These are phyloP conservation scores for Apoda limacodes DNA, from an alignment of 2,888 invertebrate species.

Conservation along the genomic window DNA sequence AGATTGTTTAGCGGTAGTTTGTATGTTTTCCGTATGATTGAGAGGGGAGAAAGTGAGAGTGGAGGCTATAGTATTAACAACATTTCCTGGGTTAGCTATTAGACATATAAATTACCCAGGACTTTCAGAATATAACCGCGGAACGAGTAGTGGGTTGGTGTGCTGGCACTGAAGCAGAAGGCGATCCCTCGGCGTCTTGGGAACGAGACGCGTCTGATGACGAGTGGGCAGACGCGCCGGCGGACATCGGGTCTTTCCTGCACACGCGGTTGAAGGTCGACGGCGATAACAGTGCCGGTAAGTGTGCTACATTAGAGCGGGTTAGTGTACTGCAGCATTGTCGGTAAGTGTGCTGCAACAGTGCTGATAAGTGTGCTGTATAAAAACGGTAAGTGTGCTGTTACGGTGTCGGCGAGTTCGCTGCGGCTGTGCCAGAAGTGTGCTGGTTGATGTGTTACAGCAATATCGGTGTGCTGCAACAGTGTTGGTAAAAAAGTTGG, in stretches of 20 bases:
- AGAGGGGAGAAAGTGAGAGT: too few species aligned
- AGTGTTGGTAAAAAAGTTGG: too few species aligned
- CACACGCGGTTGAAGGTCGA: conserved; percentile 48
- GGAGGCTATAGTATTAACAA: too few species aligned
- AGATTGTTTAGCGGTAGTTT: neutral
- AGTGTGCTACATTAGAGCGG: too few species aligned
- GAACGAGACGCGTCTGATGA: conserved; percentile 45
- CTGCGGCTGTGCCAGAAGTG: too few species aligned
- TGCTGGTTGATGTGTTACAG: too few species aligned
- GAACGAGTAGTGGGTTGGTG: conserved; percentile 50
- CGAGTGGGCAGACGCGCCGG: conserved; percentile 55
- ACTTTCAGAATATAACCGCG: conserved; percentile 53
- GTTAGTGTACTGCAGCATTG: too few species aligned
- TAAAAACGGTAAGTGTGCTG: too few species aligned
- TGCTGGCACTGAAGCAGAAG: conserved; percentile 11
- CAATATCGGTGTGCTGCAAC: too few species aligned
- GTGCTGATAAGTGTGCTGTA: too few species aligned
- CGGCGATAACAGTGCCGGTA: conserved; percentile 53
- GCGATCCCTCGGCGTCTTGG: conserved; percentile 21
- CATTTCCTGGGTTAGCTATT: neutral
- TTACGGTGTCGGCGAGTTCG: too few species aligned
- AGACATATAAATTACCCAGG: conserved; percentile 10
- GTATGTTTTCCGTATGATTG: neutral
- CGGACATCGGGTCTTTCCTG: conserved; percentile 61
- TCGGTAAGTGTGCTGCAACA: too few species aligned